These are phyloP conservation scores for Artemia sp. DNA, from an alignment of 2,888 invertebrate genomes.

Conservation along the genomic window DNA sequence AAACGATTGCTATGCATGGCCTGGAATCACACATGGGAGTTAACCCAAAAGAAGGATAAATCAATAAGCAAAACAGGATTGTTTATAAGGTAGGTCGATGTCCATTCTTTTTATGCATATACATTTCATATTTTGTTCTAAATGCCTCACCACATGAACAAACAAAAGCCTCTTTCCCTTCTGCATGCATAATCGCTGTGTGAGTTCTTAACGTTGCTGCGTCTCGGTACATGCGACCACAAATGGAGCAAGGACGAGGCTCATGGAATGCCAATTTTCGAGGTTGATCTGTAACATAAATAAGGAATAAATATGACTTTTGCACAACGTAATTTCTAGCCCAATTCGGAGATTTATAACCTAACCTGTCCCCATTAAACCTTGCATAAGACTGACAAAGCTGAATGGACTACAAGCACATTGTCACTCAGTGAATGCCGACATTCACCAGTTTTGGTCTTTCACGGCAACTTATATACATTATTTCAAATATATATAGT, in stretches of 20 bases:
- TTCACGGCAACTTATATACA: too few relatives aligned
- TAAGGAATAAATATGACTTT: neutral
- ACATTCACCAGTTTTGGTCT: too few relatives aligned
- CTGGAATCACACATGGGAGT: too few relatives aligned
- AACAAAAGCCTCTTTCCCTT: constrained; percentile 26
- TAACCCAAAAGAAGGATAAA: too few relatives aligned
- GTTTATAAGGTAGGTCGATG: constrained; percentile 23
- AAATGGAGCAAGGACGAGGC: constrained; percentile 28
- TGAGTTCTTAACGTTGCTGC: constrained; percentile 28
- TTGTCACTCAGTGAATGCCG: too few relatives aligned
- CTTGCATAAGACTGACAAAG: too few relatives aligned
- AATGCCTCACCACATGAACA: constrained; percentile 27
- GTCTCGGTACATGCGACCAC: constrained; percentile 27
- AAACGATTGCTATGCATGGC: too few relatives aligned
- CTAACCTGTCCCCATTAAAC: too few relatives aligned
- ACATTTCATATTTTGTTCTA: constrained; percentile 28
- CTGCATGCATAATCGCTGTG: constrained; percentile 28
- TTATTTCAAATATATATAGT: too few relatives aligned
- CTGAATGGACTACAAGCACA: too few relatives aligned
- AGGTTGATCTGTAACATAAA: constrained; percentile 15
- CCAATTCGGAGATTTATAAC: too few relatives aligned
- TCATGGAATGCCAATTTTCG: constrained; percentile 28
- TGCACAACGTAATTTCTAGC: neutral
- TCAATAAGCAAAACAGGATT: too few relatives aligned
- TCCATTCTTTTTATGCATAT: constrained; percentile 28